These are phyloP conservation scores for Mellivora capensis DNA, from an alignment of 2,113 vertebrate species.

Conservation along the genomic window DNA sequence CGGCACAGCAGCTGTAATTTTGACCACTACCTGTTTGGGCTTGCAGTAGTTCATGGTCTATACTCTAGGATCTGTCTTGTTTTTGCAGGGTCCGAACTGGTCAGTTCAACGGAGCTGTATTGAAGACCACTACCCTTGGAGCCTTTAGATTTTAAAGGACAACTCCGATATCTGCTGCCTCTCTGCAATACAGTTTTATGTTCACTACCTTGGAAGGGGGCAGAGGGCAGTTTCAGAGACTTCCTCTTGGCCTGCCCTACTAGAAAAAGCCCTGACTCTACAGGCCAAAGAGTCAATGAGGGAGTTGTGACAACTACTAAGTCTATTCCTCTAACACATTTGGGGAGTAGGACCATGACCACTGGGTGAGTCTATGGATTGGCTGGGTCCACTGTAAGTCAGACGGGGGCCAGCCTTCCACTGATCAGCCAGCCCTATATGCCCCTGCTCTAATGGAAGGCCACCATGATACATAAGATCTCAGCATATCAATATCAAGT, in stretches of 20 bases:
- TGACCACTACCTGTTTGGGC: background rate
- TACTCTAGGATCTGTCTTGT: background rate
- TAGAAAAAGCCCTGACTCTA: background rate
- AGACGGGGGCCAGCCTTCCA: background rate
- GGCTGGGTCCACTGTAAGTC: background rate
- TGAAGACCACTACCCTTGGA: background rate
- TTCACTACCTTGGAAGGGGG: background rate
- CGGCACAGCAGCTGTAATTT: background rate
- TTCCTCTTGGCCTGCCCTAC: background rate
- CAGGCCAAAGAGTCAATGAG: background rate
- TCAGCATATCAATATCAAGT: background rate
- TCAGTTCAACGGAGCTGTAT: background rate
- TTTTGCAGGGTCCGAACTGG: background rate
- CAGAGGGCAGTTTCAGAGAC: background rate
- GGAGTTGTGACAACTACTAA: background rate
- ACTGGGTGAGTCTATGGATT: no score
- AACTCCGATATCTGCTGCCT: background rate
- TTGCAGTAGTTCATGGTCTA: background rate
- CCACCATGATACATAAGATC: background rate
- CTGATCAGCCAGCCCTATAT: accelerated
- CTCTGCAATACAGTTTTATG: background rate
- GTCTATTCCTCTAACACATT: background rate
- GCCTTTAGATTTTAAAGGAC: background rate
- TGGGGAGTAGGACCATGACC: background rate
- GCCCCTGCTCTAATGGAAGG: background rate